A percentile compares a stretch with the other conserved stretches of the same genome.
These are phyloP conservation scores for Isurus oxyrinchus DNA, from an alignment of 2,113 vertebrate genomes.

Conservation along the genomic window DNA sequence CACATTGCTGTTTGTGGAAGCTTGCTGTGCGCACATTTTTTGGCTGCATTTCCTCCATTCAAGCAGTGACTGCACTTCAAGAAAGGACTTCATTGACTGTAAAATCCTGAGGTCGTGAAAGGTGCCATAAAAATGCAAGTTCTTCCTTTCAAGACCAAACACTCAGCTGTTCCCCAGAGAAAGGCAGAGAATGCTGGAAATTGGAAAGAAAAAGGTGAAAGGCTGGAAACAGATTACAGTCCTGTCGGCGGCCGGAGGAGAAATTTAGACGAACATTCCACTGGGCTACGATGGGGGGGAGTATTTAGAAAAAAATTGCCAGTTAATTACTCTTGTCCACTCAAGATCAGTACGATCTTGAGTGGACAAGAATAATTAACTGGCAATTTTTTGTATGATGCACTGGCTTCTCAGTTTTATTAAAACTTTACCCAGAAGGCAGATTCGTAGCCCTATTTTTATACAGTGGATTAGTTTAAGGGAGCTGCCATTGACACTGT, in stretches of 20 bases:
- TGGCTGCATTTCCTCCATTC: background rate
- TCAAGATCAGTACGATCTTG: too few species aligned
- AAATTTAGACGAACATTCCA: background rate
- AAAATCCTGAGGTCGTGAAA: too few species aligned
- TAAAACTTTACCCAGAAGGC: background rate
- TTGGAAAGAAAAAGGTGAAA: background rate
- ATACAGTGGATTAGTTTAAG: background rate
- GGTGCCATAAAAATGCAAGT: too few species aligned
- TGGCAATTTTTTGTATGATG: too few species aligned
- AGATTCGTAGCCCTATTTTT: background rate
- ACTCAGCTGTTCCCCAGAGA: background rate
- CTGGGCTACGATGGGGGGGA: background rate
- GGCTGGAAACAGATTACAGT: accelerated
- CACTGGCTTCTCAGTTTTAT: background rate
- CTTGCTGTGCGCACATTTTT: background rate
- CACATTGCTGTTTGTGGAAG: background rate
- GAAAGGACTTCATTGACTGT: too few species aligned
- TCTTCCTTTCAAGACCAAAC: background rate
- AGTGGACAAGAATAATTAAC: too few species aligned
- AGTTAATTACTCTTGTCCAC: background rate
- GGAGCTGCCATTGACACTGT: background rate
- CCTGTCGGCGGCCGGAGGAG: background rate
- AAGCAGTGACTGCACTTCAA: background rate
- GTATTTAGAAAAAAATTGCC: background rate
- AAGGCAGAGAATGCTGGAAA: background rate